Conservation (phyloP, 2,113 vertebrate genomes). For the Plecotus auritus region DNA sequence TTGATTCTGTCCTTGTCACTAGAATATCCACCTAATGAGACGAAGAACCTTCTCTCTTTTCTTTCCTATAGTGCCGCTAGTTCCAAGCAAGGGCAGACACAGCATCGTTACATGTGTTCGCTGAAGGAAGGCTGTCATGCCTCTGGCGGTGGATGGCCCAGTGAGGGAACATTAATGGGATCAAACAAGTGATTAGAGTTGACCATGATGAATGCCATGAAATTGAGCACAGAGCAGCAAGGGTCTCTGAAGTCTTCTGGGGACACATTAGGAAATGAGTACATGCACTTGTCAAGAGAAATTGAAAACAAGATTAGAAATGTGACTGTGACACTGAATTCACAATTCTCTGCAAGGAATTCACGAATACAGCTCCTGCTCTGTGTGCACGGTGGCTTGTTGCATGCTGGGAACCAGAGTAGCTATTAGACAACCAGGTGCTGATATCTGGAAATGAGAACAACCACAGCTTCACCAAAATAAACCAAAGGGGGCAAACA, state of each 20-base stretch:
- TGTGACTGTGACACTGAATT: not conserved
- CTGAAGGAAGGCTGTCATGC: rapidly evolving
- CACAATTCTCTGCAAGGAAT: not conserved
- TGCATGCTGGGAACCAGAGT: not conserved
- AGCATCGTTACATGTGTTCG: not conserved
- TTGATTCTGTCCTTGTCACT: not conserved
- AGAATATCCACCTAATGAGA: rapidly evolving
- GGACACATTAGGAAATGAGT: not conserved
- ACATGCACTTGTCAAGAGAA: not conserved
- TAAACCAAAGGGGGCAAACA: not conserved
- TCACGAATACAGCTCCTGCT: not conserved
- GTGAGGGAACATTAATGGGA: rapidly evolving
- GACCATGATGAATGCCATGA: rapidly evolving
- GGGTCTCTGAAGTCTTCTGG: not conserved
- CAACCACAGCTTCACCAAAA: not conserved
- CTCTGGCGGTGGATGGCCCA: not conserved
- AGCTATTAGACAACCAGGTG: not conserved
- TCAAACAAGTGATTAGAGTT: not conserved
- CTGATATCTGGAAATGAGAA: not conserved
- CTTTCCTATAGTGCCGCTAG: not conserved
- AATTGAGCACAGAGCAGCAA: rapidly evolving
- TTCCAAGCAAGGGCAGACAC: not conserved
- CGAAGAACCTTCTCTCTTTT: not conserved
- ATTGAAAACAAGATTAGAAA: not conserved
- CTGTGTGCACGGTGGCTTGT: not conserved